Evolutionary conservation across 1,140 invertebrate species (phyloP).

Genomic region (Penaeus indicus): DNA sequence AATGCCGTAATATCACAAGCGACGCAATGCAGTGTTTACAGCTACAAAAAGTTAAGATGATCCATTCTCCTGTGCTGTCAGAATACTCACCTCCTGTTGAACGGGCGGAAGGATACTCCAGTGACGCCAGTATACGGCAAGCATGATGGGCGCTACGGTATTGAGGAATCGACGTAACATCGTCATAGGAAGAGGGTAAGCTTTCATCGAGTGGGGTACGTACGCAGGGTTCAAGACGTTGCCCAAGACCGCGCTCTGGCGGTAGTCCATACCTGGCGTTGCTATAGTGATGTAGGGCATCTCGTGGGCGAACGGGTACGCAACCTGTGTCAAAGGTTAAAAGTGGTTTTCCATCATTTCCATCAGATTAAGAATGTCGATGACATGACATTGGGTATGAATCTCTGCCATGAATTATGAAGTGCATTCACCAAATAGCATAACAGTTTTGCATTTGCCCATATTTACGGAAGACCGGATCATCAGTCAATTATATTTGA

Average conservation of each 20-base stretch:
- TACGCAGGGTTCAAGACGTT: constrained; percentile 38
- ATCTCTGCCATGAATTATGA: no score
- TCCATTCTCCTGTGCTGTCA: neutral
- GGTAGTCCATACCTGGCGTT: constrained; percentile 23
- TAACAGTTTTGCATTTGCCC: no score
- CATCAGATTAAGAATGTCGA: no score
- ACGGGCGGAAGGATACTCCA: constrained; percentile 5
- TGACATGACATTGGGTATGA: no score
- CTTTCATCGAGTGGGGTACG: neutral
- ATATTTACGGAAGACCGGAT: no score
- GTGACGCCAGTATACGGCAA: neutral
- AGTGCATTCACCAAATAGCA: no score
- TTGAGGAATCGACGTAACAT: constrained; percentile 23
- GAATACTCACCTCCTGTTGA: constrained; percentile 31
- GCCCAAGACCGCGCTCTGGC: constrained; percentile 32
- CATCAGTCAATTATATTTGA: no score
- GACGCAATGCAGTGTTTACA: neutral
- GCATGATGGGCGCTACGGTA: neutral
- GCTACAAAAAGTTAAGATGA: neutral
- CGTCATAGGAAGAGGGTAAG: neutral
- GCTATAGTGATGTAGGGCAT: constrained; percentile 42
- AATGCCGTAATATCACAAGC: no score
- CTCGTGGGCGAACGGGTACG: constrained; percentile 35
- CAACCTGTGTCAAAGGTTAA: neutral
- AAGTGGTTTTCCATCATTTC: no score